These are phyloP conservation scores for Gobius niger DNA, from an alignment of 2,113 vertebrate genomes.

Conservation along the genomic window DNA sequence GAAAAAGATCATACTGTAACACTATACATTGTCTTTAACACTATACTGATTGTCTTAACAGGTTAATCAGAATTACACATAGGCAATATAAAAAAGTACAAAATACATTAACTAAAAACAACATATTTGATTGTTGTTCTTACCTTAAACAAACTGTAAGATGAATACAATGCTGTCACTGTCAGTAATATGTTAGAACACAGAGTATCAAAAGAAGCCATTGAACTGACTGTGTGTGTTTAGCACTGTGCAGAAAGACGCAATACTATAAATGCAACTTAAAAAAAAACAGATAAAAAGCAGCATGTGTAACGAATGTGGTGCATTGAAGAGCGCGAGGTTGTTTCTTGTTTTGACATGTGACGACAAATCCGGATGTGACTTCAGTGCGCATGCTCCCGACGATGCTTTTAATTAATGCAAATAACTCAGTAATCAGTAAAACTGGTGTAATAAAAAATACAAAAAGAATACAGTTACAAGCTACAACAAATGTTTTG, in stretches of 20 bases:
- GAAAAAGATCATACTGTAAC: background rate
- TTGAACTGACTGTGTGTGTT: conserved; percentile 28
- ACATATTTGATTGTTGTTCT: background rate
- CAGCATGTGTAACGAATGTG: background rate
- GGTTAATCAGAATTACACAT: background rate
- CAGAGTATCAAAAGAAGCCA: conserved; percentile 54
- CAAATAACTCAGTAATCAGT: background rate
- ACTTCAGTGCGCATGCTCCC: conserved; percentile 54
- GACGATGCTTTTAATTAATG: conserved; percentile 1
- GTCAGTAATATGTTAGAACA: conserved; percentile 53
- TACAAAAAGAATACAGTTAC: too few species aligned
- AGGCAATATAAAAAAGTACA: background rate
- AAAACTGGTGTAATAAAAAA: background rate
- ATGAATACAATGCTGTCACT: conserved; percentile 54
- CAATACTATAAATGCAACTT: background rate
- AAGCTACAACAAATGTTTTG: too few species aligned
- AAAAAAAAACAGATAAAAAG: background rate
- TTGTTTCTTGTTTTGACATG: conserved; percentile 69
- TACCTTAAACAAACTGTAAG: conserved; percentile 74
- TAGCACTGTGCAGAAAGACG: background rate
- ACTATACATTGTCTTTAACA: background rate
- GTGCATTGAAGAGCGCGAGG: background rate
- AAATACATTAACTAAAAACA: background rate
- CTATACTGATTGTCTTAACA: too few species aligned
- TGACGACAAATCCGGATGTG: conserved; percentile 45